Evolutionary conservation across 2,797 vertebrate species (phyloP), one percentile per base, ranked within the genome.

Genomic region (Chlorospingus flavigularis): DNA sequence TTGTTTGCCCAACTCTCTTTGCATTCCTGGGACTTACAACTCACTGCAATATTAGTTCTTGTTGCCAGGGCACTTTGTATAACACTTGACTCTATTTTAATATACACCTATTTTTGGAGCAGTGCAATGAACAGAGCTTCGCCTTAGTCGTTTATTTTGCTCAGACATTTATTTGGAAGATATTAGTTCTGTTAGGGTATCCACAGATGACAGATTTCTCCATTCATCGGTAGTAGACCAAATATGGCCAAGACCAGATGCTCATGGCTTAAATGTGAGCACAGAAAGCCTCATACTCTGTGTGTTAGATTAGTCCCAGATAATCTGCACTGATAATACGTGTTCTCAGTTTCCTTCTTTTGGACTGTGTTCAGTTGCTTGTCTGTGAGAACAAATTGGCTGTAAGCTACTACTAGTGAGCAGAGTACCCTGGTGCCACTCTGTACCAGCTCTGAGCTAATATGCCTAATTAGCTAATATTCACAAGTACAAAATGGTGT

Each of bases 131-230:
- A 66, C 97, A 98, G 97, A 96, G 88, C 95, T 96, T 96, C 3
- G 94, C 93, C 86, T 96, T 95, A 92, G 94, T 97, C 88, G 9
- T 97, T 98, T 98, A 98, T 98, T 98, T 98, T 96, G 85, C 96
- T 94, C 81, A 95, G 97, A 98, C 96, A 94, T 96, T 96, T 98
- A 98, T 98, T 98, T 98, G 97, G 97, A 98, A 97, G 96, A 94
- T 96, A 94, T 96, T 95, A 73, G 48, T 95, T 96, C 93, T 97
- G 94, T 91, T 93, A 94, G 94, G 97, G 73, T 94, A 97, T 97
- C 96, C 95, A 95, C 93, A 96, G 96, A 97, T 97, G 94, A 94
- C 91, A 92, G 86, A 89, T 96, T 97, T 89, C 62, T 98, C 97
- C 97, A 98, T 98, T 98, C 98, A 98, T 53, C 30, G 61, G 90